Evolutionary conservation across 2,888 invertebrate species (phyloP), one percentile per base, ranked within the genome.

Genomic region (Brachyopa scutellaris): DNA sequence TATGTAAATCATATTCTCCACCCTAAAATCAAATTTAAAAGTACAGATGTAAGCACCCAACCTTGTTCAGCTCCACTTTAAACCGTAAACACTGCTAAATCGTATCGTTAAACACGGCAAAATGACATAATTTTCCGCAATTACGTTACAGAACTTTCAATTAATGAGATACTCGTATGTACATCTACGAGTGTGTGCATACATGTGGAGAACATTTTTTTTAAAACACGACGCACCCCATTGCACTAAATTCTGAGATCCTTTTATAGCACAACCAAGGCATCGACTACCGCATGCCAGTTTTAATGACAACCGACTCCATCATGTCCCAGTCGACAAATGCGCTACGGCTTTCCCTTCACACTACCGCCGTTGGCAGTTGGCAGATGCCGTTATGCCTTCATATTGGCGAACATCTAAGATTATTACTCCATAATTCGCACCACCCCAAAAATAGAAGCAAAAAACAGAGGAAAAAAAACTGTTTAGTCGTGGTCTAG

Each of bases 281-380:
- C 69, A 45, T 40, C 62, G 26, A 80, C 80, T 80, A 76, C 80
- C 76, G 80, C 80, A 80, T 74, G 76, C 64, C 80, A 80, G 49
- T 64, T 76, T 76, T 76, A 76, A 80, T 64, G 80, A 76, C 80
- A 80, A 70, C 76, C 69, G 62, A 70, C 80, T 80, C 76, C 69
- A 80, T 80, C 76, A 59, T 74, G 57, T 80, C 80, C 62, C 57
- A 64, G 15, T 69, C 51, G 69, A 74, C 51, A 74, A 67, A 69
- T 67, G 15, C 53, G 19, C 31, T 26, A 23, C 42, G 19, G 11
- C 11, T 19, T 45, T 21, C 13, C 7, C 1, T 9, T n/a, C 13
- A 11, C 13, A 1, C 19, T 19, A 21, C n/a, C n/a, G 1, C 26
- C 13, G 1, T 21, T 23, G 15, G 29, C 36, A 38, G 19, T n/a